phyloP scores from a whole-genome alignment of 2,797 vertebrate genomes.

The Pogoniulus pusillus region DNA sequence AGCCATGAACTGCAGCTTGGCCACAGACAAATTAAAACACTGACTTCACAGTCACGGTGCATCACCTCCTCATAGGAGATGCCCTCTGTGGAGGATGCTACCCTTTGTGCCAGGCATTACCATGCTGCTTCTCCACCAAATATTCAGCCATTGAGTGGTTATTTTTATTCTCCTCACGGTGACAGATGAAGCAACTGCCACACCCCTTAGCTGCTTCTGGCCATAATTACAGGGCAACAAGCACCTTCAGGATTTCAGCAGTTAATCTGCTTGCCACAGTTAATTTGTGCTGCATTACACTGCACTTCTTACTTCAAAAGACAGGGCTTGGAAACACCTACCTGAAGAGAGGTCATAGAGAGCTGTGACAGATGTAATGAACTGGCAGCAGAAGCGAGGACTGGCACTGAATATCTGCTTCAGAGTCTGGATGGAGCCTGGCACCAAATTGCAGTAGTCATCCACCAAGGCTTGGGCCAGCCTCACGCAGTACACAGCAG shows the following conservation, averaged over 20 bases:
- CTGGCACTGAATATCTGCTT: conserved; percentile 91
- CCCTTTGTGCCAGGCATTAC: not conserved
- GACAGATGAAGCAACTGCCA: not conserved
- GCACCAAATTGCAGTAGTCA: conserved; percentile 94
- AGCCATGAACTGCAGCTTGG: not conserved
- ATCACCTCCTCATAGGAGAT: not conserved
- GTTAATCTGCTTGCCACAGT: not conserved
- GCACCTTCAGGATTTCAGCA: not conserved
- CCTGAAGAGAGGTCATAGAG: conserved; percentile 91
- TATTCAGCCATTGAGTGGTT: not conserved
- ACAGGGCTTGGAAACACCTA: not conserved
- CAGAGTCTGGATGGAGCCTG: conserved; percentile 88
- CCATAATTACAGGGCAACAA: not conserved
- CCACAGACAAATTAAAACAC: not conserved
- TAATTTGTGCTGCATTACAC: fast-evolving
- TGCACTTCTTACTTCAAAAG: not conserved
- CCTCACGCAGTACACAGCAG: conserved; percentile 87
- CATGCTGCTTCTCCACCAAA: not conserved
- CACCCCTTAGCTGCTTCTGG: not conserved
- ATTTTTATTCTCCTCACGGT: not conserved
- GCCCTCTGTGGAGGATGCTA: not conserved
- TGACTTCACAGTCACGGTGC: not conserved
- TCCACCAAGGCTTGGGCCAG: conserved; percentile 91
- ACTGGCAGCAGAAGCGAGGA: conserved; percentile 97
- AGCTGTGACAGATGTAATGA: conserved; percentile 90